Conservation (phyloP, 2,113 vertebrate genomes). For the Bagarius yarrelli region DNA sequence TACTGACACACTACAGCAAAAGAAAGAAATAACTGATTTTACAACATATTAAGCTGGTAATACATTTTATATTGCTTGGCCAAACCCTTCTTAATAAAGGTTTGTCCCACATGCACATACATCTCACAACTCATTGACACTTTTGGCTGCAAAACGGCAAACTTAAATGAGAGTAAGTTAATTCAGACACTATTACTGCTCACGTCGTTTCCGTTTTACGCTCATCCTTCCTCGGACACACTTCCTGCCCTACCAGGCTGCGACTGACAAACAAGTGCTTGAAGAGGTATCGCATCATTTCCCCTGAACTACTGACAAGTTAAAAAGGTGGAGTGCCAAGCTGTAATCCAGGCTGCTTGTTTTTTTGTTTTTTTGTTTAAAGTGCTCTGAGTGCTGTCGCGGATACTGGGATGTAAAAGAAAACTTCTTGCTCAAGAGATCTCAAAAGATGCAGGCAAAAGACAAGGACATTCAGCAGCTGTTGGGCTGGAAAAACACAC, state of each 20-base stretch:
- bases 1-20: too few relatives aligned
- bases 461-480: background rate
- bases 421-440: too few relatives aligned
- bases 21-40: too few relatives aligned
- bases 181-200: slow-evolving; percentile 25
- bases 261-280: slow-evolving; percentile 65
- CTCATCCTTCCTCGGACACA: slow-evolving; percentile 49
- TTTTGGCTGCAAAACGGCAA: slow-evolving; percentile 7
- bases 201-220: slow-evolving; percentile 11
- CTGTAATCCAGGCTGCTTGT: background rate
- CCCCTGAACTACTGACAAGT: slow-evolving; percentile 52
- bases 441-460: background rate
- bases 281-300: slow-evolving; percentile 61
- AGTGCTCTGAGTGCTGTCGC: background rate
- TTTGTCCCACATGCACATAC: too few relatives aligned
- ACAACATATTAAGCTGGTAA: too few relatives aligned
- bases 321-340: background rate
- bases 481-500: background rate
- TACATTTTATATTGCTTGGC: too few relatives aligned
- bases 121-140: too few relatives aligned
- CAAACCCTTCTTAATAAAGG: too few relatives aligned
- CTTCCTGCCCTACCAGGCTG: slow-evolving; percentile 61
- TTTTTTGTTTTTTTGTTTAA: background rate
- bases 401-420: background rate
- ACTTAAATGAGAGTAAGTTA: slow-evolving; percentile 14